Percentiles rank a stretch among this genome's conserved stretches.
These are phyloP conservation scores for Cynaeus angustus DNA, from an alignment of 2,888 invertebrate species.

Conservation along the genomic window DNA sequence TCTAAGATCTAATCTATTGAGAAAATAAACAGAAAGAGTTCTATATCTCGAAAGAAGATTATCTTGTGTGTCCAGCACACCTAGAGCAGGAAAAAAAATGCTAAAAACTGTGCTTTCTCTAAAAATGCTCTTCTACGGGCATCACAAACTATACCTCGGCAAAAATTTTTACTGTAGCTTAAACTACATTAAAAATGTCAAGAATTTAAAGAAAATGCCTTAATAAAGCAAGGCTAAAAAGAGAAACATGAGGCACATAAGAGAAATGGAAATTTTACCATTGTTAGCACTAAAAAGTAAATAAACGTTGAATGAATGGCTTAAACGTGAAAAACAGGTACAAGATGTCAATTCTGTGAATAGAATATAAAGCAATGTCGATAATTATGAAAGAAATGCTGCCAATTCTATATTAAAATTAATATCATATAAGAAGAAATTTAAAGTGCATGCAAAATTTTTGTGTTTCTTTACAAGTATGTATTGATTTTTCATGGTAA, in stretches of 20 bases:
- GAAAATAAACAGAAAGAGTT: conserved; percentile 35
- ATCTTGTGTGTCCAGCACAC: conserved; percentile 51
- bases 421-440: too few relatives aligned
- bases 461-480: too few relatives aligned
- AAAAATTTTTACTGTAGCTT: conserved; percentile 50
- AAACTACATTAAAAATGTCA: conserved; percentile 25
- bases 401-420: too few relatives aligned
- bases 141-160: conserved; percentile 72
- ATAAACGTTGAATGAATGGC: neutral
- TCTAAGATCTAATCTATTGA: conserved; percentile 37
- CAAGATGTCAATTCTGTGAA: neutral
- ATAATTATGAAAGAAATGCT: neutral
- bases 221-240: conserved; percentile 8
- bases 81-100: conserved; percentile 57
- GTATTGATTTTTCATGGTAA: too few relatives aligned
- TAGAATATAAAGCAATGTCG: neutral
- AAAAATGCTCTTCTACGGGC: conserved; percentile 63
- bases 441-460: too few relatives aligned
- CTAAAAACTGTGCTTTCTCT: conserved; percentile 59
- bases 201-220: conserved; percentile 20
- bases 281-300: conserved; percentile 7
- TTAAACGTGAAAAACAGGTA: neutral
- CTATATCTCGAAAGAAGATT: conserved; percentile 59
- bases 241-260: neutral
- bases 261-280: neutral